phyloP scores from a whole-genome alignment of 2,888 invertebrate species.

The Fragum fragum region DNA sequence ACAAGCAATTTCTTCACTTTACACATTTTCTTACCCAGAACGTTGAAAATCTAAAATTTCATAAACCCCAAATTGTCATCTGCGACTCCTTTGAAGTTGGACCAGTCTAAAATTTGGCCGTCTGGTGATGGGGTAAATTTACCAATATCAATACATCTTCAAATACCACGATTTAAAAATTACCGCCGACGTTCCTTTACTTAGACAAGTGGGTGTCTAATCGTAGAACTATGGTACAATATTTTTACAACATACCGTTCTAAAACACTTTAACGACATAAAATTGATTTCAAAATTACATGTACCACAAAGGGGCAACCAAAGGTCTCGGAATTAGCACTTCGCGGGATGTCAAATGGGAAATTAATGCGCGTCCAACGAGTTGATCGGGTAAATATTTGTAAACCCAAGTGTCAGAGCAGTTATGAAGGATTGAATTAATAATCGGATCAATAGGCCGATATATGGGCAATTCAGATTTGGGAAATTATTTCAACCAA shows the following conservation, averaged over 20 bases:
- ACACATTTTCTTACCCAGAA: too few species aligned
- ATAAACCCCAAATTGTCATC: too few species aligned
- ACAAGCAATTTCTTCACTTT: too few species aligned
- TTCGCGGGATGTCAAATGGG: slow-evolving; percentile 26
- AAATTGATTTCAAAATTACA: slow-evolving; percentile 13
- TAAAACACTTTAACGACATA: slow-evolving; percentile 16
- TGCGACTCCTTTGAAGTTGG: too few species aligned
- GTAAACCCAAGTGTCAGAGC: slow-evolving; percentile 64
- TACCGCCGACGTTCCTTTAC: too few species aligned
- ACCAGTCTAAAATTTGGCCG: too few species aligned
- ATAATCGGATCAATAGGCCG: slow-evolving; percentile 62
- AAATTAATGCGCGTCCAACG: slow-evolving; percentile 27
- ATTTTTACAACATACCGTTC: slow-evolving; percentile 16
- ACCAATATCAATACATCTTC: too few species aligned
- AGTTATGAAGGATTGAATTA: slow-evolving; percentile 55
- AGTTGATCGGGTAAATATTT: slow-evolving; percentile 57
- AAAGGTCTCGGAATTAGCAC: slow-evolving; percentile 28
- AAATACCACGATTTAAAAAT: too few species aligned
- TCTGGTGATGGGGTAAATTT: too few species aligned
- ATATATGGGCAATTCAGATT: slow-evolving; percentile 54
- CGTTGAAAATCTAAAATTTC: too few species aligned
- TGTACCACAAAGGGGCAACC: slow-evolving; percentile 19
- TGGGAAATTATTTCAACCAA: slow-evolving; percentile 27
- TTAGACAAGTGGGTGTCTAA: neutral
- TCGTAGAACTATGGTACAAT: slow-evolving; percentile 15